A percentile compares a stretch with the other conserved stretches of the same genome.
Conservation (phyloP, 2,113 vertebrate species). For the Boleophthalmus pectinirostris region DNA sequence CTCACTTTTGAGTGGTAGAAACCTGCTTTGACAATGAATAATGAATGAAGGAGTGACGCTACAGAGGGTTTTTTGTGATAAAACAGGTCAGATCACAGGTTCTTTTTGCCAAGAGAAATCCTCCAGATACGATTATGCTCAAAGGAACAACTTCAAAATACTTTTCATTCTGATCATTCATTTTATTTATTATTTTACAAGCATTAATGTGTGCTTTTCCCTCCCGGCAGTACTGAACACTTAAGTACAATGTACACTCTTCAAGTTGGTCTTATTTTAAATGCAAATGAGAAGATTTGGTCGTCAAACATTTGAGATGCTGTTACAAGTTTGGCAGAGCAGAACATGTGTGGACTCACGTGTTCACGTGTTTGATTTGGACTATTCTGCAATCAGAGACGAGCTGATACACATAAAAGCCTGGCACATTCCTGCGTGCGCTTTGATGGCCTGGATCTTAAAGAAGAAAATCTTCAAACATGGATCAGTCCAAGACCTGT, state of each 20-base stretch:
- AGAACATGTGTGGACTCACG: slow-evolving; percentile 4
- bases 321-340: slow-evolving; percentile 1
- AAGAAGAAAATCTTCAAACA: slow-evolving; percentile 20
- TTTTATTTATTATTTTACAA: background rate
- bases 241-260: slow-evolving; percentile 5
- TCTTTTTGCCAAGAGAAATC: background rate
- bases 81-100: background rate
- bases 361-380: slow-evolving; percentile 1
- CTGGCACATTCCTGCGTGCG: slow-evolving; percentile 8
- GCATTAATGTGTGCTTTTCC: background rate
- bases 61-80: background rate
- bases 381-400: background rate
- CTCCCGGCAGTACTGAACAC: background rate
- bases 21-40: background rate
- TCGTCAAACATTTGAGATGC: slow-evolving; percentile 1
- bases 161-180: slow-evolving; percentile 1
- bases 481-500: slow-evolving; percentile 10
- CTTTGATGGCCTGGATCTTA: slow-evolving; percentile 13
- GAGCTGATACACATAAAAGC: slow-evolving; percentile 5
- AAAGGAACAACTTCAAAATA: background rate
- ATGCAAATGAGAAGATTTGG: slow-evolving; percentile 9
- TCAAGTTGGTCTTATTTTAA: background rate
- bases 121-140: background rate
- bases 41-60: background rate
- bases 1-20: background rate